Conservation (phyloP, 2,113 vertebrate species). For the Tylochromis polylepis region DNA sequence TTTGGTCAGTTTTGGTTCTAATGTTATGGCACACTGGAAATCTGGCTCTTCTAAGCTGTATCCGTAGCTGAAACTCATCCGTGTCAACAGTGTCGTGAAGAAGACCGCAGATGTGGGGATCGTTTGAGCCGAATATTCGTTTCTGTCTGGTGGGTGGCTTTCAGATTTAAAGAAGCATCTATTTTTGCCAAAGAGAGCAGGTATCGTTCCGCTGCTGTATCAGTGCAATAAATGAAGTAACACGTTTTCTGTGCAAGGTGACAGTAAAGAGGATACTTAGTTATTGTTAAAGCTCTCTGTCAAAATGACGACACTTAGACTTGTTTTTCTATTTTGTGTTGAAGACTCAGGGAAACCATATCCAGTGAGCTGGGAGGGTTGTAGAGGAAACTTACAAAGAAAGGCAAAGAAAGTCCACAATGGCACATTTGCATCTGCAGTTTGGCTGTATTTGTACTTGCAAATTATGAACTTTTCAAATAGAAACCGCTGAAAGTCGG, state of each 20-base stretch:
- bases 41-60: not conserved
- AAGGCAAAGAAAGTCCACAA: not conserved
- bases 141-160: not conserved
- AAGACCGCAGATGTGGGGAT: not conserved
- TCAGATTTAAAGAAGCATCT: not conserved
- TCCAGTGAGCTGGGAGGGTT: fast-evolving
- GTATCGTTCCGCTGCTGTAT: not conserved
- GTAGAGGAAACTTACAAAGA: not conserved
- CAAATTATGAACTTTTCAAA: not conserved
- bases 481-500: not conserved
- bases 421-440: not conserved
- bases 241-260: fast-evolving
- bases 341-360: not conserved
- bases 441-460: fast-evolving
- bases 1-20: not conserved
- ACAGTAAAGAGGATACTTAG: not conserved
- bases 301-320: not conserved
- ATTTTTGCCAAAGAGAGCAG: not conserved
- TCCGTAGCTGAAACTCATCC: not conserved
- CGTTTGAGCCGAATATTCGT: not conserved
- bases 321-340: not conserved
- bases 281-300: not conserved
- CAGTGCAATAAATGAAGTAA: not conserved
- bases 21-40: not conserved
- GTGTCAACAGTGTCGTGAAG: not conserved